These are phyloP conservation scores for Acleris holmiana DNA, from an alignment of 2,888 invertebrate genomes.

Conservation along the genomic window DNA sequence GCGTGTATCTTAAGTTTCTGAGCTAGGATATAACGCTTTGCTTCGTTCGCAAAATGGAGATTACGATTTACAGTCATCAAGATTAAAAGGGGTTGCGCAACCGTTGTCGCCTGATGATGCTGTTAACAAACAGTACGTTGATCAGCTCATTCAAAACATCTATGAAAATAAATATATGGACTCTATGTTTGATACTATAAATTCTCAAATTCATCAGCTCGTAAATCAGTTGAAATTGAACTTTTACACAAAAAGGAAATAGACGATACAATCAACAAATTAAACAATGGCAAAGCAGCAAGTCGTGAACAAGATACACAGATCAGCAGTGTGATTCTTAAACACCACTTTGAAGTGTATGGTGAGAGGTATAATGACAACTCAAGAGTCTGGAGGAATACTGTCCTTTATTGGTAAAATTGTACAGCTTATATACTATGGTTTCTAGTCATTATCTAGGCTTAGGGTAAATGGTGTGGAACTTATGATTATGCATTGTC, in stretches of 20 bases:
- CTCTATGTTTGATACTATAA: slow-evolving; percentile 7
- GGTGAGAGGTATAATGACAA: no score
- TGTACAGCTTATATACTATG: no score
- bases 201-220: slow-evolving; percentile 1
- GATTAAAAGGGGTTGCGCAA: slow-evolving; percentile 4
- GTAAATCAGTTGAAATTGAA: background rate
- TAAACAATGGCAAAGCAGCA: no score
- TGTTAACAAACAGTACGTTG: slow-evolving; percentile 11
- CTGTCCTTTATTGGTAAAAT: no score
- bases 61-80: slow-evolving; percentile 5
- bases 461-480: no score
- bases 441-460: no score
- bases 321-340: no score
- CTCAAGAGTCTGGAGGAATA: no score
- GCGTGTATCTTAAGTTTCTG: background rate
- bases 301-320: no score
- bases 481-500: no score
- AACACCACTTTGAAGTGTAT: no score
- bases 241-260: background rate
- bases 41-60: background rate
- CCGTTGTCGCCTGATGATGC: slow-evolving; percentile 11
- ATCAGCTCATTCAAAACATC: slow-evolving; percentile 10
- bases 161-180: slow-evolving; percentile 9
- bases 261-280: no score
- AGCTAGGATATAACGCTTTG: slow-evolving; percentile 6